Evolutionary conservation across 2,888 invertebrate species (phyloP), one percentile per base, ranked within the genome.

Genomic region (Mythimna ferrago): DNA sequence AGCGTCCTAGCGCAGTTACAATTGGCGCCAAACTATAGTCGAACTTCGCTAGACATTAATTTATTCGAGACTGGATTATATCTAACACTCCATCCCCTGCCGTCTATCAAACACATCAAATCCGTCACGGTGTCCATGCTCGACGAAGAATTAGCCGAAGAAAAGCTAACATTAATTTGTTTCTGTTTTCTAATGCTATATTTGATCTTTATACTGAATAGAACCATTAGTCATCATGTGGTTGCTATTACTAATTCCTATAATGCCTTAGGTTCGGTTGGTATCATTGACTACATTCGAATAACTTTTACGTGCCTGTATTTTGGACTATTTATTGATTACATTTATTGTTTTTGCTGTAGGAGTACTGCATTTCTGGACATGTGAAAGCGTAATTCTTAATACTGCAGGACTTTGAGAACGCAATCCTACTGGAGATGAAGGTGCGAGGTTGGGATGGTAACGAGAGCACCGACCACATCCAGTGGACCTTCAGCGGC

Each of bases 361-460:
- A 14, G 44, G 14, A 16, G 16, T 5, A 48, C 14, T 14, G 56
- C 21, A 3, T 57, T 57, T 16, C 16, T 44, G n/a, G n/a, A 9
- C 9, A 35, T 65, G 11, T 44, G 2, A 10, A 65, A 14, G 19
- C 6, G 16, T 48, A 6, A 14, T 44, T 44, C 11, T 19, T 48
- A 16, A 6, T 48, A 6, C 6, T 48, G 16, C 86, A 96, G 96
- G 96, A 96, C 78, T 96, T 96, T 75, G 96, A 96, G 89, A 95
- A 94, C 83, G 93, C 98, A 58, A 97, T 99, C 75, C 96, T 99
- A 72, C 96, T 97, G 81, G 98, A 98, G 85, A 99, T 99, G 97
- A 98, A 98, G 90, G 98, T 98, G 75, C 97, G 98, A 76, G 99
- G 99, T 6, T 99, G 99, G 98, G 98, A 99, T 90, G 99, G 99